phyloP scores from a whole-genome alignment of 1,140 invertebrate genomes.

The Magallana ariakensis region DNA sequence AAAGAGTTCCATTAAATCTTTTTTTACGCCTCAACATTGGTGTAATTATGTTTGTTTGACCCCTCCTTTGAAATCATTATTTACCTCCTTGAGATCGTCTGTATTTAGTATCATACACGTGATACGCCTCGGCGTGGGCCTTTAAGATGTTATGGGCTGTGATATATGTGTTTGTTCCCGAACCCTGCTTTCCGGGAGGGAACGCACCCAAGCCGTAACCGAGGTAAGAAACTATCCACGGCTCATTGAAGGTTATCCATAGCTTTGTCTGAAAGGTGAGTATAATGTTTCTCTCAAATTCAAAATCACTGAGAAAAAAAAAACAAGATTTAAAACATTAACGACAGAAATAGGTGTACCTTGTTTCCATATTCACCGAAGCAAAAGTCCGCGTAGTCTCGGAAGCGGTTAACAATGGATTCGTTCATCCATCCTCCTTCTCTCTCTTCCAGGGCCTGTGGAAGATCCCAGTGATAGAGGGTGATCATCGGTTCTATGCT shows the following conservation, averaged over 20 bases:
- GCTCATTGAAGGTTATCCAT: slow-evolving; percentile 81
- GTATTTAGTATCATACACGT: slow-evolving; percentile 41
- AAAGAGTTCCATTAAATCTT: too few species aligned
- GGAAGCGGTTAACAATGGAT: slow-evolving; percentile 81
- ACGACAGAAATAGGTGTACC: slow-evolving; percentile 59
- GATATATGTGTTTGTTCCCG: slow-evolving; percentile 50
- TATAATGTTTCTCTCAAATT: neutral
- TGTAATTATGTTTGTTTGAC: too few species aligned
- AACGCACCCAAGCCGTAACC: slow-evolving; percentile 69
- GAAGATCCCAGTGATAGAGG: slow-evolving; percentile 81
- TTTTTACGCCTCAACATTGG: too few species aligned
- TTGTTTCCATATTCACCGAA: slow-evolving; percentile 77
- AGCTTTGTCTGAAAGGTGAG: slow-evolving; percentile 71
- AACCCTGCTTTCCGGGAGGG: slow-evolving; percentile 52
- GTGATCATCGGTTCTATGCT: slow-evolving; percentile 80
- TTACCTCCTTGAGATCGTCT: neutral
- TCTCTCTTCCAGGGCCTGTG: slow-evolving; percentile 76
- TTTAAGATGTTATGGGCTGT: slow-evolving; percentile 53
- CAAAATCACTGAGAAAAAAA: too few species aligned
- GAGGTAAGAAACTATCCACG: slow-evolving; percentile 66
- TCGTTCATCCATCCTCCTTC: slow-evolving; percentile 82
- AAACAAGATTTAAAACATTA: too few species aligned
- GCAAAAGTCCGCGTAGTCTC: slow-evolving; percentile 78
- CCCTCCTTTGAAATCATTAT: too few species aligned
- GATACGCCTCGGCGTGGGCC: slow-evolving; percentile 53